Evolutionary conservation across 2,113 vertebrate genomes (phyloP).

Genomic region (Pica pica): DNA sequence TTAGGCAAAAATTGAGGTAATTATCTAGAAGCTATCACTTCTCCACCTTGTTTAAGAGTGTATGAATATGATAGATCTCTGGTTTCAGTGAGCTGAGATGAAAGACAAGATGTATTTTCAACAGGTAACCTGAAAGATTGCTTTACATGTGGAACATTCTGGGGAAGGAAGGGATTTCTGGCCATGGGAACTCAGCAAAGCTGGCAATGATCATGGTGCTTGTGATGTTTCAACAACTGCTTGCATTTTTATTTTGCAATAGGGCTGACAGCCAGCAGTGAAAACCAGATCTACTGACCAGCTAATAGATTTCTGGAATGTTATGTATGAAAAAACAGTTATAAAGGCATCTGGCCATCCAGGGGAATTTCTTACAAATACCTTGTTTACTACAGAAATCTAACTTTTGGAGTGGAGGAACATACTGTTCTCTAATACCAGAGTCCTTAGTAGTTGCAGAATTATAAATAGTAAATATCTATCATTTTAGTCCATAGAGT

Average conservation of each 20-base stretch:
- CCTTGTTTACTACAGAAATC: not conserved
- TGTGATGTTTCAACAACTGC: not conserved
- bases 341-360: not conserved
- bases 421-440: not conserved
- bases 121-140: not conserved
- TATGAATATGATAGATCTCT: not conserved
- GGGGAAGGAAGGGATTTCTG: not conserved
- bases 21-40: not conserved
- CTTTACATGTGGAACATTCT: not conserved
- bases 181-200: fast-evolving
- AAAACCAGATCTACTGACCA: not conserved
- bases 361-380: not conserved
- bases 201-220: not conserved
- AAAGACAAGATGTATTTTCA: not conserved
- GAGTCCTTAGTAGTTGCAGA: not conserved
- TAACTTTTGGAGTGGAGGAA: not conserved
- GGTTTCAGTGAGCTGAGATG: not conserved
- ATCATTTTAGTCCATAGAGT: not conserved
- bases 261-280: not conserved
- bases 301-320: not conserved
- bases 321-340: not conserved
- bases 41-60: not conserved
- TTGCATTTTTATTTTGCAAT: not conserved
- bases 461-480: not conserved
- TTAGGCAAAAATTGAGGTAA: not conserved